Base-by-base conservation (phyloP, 2,888 invertebrate species). In the Eupithecia subfuscata region DNA sequence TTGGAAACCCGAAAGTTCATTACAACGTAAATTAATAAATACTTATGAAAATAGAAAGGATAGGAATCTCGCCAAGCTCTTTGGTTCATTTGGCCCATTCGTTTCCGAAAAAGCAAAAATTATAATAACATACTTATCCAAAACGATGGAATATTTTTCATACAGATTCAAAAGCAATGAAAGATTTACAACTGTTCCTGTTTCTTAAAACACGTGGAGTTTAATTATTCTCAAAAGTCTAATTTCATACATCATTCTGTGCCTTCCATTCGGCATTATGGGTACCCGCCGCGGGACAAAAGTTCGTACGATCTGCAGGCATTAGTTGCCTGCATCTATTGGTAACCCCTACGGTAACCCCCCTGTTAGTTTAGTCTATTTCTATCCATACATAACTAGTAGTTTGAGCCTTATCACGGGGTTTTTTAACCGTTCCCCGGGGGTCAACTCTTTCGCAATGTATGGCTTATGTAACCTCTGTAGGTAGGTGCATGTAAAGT, bases 161-260 rank as follows among this genome's bases (percentile, higher is more conserved):
- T 63, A 30, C 2, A 14, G 14, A 63, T 16, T 69, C 2, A 56
- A 70, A 70, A 67, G 76, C 69, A 69, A 69, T 76, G 69, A 74
- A 71, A 74, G 30, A 71, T 60, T 74, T 30, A 64, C 43, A 34
- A 40, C 71, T 48, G 69, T 74, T 73, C 64, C 71, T 74, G 73
- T 74, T 71, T 40, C 37, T 71, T 56, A 1, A 56, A 56, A 56
- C 56, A 56, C 56, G 56, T 56, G 56, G 11, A 22, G 56, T 56
- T 56, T 56, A 12, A 25, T 22, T 56, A 56, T 56, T 56, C 56
- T 22, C 56, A 56, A 52, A 48, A 56, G 22, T 56, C 56, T 56
- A 22, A 56, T 56, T 56, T 56, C 56, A 22, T 22, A 56, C 56
- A 56, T 22, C 12, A 56, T 22, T 56, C 11, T 5, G 22, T 56